Conservation (phyloP, 2,113 vertebrate genomes). For the Pipra filicauda region DNA sequence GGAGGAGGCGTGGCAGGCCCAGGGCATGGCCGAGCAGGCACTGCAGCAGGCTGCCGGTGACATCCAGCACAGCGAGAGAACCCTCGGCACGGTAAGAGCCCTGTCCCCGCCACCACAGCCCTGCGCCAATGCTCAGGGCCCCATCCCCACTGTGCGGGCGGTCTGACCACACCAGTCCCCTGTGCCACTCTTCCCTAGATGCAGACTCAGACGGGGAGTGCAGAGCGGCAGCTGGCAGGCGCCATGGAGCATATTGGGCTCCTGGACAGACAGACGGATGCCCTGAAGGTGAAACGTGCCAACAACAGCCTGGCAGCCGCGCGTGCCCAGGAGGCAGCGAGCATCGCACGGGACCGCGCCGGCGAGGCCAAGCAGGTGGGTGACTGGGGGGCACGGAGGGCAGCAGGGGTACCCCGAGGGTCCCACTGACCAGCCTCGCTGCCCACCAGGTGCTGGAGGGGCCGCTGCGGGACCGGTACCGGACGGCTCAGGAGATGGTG, state of each 20-base stretch:
- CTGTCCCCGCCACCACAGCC: background rate
- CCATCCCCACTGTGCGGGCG: fast-evolving
- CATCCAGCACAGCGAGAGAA: slow-evolving; percentile 82
- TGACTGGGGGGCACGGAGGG: fast-evolving
- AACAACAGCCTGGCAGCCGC: slow-evolving; percentile 90
- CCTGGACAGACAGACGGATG: slow-evolving; percentile 80
- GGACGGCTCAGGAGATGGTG: slow-evolving; percentile 84
- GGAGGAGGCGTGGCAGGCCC: slow-evolving; percentile 82
- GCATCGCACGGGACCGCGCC: slow-evolving; percentile 84
- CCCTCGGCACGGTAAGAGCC: slow-evolving; percentile 69
- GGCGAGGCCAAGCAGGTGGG: slow-evolving; percentile 90
- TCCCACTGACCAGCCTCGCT: fast-evolving
- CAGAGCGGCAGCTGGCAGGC: slow-evolving; percentile 80
- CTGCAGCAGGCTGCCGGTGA: slow-evolving; percentile 81
- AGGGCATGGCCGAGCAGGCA: slow-evolving; percentile 83
- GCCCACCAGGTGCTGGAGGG: slow-evolving; percentile 84
- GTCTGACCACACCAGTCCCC: fast-evolving
- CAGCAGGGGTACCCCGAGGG: fast-evolving
- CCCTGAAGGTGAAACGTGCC: slow-evolving; percentile 88
- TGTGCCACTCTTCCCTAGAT: slow-evolving; percentile 67
- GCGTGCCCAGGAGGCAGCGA: slow-evolving; percentile 86
- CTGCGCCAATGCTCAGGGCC: fast-evolving
- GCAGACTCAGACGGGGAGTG: slow-evolving; percentile 75
- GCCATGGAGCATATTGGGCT: slow-evolving; percentile 77
- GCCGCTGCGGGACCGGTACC: slow-evolving; percentile 85